These are phyloP conservation scores for Melanerpes formicivorus DNA, from an alignment of 2,113 vertebrate genomes.

Conservation along the genomic window DNA sequence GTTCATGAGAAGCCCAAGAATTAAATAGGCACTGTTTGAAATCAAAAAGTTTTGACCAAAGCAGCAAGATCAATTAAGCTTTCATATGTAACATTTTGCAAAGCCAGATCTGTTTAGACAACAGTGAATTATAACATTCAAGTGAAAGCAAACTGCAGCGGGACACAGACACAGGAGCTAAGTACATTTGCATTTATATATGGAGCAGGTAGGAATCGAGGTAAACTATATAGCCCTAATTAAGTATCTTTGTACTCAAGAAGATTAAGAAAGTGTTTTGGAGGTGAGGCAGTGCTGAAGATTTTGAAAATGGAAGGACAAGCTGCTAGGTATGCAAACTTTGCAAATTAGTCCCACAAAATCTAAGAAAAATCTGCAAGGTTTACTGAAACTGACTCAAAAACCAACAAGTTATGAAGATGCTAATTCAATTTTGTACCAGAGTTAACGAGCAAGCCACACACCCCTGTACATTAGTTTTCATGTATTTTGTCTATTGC, in stretches of 20 bases:
- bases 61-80: background rate
- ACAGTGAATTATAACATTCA: background rate
- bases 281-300: background rate
- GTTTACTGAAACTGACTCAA: background rate
- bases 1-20: background rate
- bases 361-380: background rate
- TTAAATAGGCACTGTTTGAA: background rate
- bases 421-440: background rate
- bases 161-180: background rate
- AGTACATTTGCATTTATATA: background rate
- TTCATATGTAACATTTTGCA: background rate
- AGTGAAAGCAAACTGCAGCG: background rate
- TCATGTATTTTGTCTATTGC: background rate
- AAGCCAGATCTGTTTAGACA: background rate
- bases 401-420: background rate
- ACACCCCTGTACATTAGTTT: background rate
- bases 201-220: background rate
- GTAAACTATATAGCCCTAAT: background rate
- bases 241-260: background rate
- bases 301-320: background rate
- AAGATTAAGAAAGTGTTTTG: background rate
- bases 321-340: background rate
- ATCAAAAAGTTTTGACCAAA: background rate
- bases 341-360: background rate
- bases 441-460: background rate